These are phyloP conservation scores for Acipenser transmontanus DNA, from an alignment of 2,797 vertebrate genomes.

Conservation along the genomic window DNA sequence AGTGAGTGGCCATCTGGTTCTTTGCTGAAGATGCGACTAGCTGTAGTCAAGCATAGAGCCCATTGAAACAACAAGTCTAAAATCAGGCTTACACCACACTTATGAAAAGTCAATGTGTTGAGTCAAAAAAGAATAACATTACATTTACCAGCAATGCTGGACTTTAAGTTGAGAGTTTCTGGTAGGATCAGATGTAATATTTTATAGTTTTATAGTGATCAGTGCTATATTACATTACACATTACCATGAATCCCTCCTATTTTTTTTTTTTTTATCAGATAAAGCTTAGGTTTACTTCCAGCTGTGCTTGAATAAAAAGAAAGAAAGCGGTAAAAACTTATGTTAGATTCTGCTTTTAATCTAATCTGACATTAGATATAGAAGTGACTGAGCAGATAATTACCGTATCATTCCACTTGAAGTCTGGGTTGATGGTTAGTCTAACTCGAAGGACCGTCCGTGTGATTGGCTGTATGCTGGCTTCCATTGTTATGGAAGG, in stretches of 20 bases:
- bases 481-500: constrained; percentile 87
- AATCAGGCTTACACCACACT: not conserved
- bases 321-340: not conserved
- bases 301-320: not conserved
- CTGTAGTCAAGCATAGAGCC: not conserved
- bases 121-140: not conserved
- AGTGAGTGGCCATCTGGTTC: constrained; percentile 8
- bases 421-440: constrained; percentile 82
- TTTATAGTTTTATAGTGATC: not conserved
- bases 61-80: not conserved
- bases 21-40: constrained; percentile 7
- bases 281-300: not conserved
- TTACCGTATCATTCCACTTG: constrained; percentile 92
- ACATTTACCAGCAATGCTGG: not conserved
- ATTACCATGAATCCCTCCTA: not conserved
- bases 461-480: constrained; percentile 90
- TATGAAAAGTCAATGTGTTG: not conserved
- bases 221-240: not conserved
- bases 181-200: not conserved
- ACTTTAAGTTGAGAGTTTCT: not conserved
- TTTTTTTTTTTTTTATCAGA: not conserved
- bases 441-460: constrained; percentile 85
- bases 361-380: not conserved
- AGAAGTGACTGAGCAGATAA: constrained; percentile 20
- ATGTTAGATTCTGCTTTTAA: not conserved